These are phyloP conservation scores for Ophioninae sp. DNA, from an alignment of 2,888 invertebrate genomes.

Conservation along the genomic window DNA sequence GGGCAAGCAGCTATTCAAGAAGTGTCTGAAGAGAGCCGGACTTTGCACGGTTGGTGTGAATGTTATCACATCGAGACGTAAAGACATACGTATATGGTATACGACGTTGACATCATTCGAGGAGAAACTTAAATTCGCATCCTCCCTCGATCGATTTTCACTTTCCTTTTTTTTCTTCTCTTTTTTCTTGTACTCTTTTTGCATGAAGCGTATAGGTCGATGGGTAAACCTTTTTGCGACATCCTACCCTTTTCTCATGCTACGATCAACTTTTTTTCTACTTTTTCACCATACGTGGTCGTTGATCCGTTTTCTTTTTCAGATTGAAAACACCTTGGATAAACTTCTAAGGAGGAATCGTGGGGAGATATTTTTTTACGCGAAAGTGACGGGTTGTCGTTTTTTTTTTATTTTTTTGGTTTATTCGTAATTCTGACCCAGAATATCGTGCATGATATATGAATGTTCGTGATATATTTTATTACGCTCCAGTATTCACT, in stretches of 20 bases:
- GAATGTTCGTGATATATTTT: too few species aligned
- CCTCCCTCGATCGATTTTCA: slow-evolving; percentile 36
- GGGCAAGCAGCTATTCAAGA: slow-evolving; percentile 55
- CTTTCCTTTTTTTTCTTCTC: slow-evolving; percentile 11
- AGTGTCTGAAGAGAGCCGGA: slow-evolving; percentile 64
- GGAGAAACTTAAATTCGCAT: slow-evolving; percentile 46
- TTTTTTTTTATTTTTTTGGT: not conserved
- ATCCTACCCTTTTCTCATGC: not conserved
- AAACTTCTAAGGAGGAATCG: not conserved
- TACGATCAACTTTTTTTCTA: not conserved
- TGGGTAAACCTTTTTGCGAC: slow-evolving; percentile 14
- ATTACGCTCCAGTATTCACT: too few species aligned
- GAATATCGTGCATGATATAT: not conserved
- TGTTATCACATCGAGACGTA: slow-evolving; percentile 58
- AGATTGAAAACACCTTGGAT: not conserved
- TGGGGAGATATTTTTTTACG: not conserved
- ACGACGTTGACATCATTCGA: slow-evolving; percentile 8
- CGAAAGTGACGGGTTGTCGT: not conserved
- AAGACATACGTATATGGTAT: not conserved
- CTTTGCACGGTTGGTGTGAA: slow-evolving; percentile 64
- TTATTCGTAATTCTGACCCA: not conserved
- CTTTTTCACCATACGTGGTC: not conserved
- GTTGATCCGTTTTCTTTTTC: not conserved
- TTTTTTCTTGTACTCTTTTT: not conserved
- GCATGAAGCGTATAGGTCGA: slow-evolving; percentile 7